Percentiles rank a stretch among this genome's conserved stretches.
These are phyloP conservation scores for Rhodeus uyekii DNA, from an alignment of 2,797 vertebrate genomes.

Conservation along the genomic window DNA sequence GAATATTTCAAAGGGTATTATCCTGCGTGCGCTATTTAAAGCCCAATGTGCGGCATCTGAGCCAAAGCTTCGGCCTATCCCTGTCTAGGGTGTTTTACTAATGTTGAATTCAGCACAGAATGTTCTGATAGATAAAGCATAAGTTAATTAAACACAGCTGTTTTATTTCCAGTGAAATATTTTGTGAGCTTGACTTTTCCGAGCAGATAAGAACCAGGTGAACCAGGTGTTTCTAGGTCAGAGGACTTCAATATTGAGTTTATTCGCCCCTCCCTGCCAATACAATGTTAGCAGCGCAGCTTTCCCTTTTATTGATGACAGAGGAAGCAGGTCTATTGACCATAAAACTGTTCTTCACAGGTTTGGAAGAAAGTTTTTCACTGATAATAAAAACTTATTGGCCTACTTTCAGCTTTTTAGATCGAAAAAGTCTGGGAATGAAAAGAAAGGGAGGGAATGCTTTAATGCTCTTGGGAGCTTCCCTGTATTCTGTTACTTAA, in stretches of 20 bases:
- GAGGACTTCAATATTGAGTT: not conserved
- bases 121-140: constrained; percentile 12
- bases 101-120: not conserved
- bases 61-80: not conserved
- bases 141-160: constrained; percentile 1
- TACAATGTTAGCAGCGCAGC: not conserved
- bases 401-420: not conserved
- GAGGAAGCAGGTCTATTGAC: not conserved
- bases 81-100: not conserved
- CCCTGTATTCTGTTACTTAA: not conserved
- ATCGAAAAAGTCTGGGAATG: not conserved
- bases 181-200: not conserved
- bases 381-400: not conserved
- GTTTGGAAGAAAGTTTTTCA: not conserved
- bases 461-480: not conserved
- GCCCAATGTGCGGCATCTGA: not conserved
- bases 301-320: not conserved
- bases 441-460: not conserved
- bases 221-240: not conserved
- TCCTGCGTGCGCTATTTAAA: not conserved
- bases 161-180: not conserved
- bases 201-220: not conserved
- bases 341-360: not conserved
- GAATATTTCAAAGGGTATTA: not conserved
- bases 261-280: not conserved